A percentile compares a stretch with the other conserved stretches of the same genome.
Evolutionary conservation across 1,140 invertebrate genomes (phyloP).

Genomic region (Probaryconus sp.): DNA sequence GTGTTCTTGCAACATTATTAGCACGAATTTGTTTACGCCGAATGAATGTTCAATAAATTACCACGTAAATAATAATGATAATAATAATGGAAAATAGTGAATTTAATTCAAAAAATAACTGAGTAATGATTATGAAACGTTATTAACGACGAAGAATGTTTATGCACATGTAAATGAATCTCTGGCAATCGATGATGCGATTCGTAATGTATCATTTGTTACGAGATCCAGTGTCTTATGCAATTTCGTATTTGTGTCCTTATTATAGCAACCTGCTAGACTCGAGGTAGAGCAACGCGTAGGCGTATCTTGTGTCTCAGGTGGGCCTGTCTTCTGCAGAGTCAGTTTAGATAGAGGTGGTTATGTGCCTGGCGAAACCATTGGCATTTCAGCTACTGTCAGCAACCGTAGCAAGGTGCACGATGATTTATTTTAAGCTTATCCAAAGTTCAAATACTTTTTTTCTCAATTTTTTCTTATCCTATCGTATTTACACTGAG

Average conservation of each 20-base stretch:
- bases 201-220: constrained; percentile 3
- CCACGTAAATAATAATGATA: no score
- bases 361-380: constrained; percentile 95
- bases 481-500: no score
- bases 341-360: constrained; percentile 93
- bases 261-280: constrained; percentile 92
- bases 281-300: constrained; percentile 94
- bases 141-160: no score
- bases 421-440: constrained; percentile 20
- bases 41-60: no score
- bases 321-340: constrained; percentile 88
- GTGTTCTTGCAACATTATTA: no score
- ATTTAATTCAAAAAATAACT: no score
- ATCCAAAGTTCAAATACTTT: no score
- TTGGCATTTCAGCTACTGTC: constrained; percentile 90
- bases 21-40: no score
- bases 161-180: constrained; percentile 29
- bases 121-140: no score
- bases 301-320: constrained; percentile 90
- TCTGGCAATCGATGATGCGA: constrained; percentile 29
- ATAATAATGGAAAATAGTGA: no score
- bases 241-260: no score
- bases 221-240: constrained; percentile 37
- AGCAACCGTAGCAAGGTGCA: constrained; percentile 90
- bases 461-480: no score